Base-by-base conservation (phyloP, 2,113 vertebrate genomes). In the Platysternon megacephalum region DNA sequence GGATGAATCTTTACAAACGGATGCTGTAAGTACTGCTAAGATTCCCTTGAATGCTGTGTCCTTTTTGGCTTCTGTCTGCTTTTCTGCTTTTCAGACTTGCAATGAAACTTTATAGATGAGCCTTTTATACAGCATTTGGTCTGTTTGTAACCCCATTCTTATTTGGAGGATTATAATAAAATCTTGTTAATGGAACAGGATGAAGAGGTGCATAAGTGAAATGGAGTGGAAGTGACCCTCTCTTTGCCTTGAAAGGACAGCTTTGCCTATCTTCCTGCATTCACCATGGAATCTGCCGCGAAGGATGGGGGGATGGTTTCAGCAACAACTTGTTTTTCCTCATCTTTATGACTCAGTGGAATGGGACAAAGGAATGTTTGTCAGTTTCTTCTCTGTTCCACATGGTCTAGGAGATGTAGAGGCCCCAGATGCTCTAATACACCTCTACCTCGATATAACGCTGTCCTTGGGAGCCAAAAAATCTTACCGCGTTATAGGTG, bases 11-110 rank as follows among this genome's bases (percentile, higher is more conserved):
- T 42, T 97, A 55, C 98, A 98, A 91, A 98, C 98, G 44, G 97
- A 98, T 96, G 98, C 98, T 88, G 99, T 99, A 94, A 97, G 98
- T 98, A 81, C 65, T 85, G 29, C 49, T 94, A 17, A 8, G 94
- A 92, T 93, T 74, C 39, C 9, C 8, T 88, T 11, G 5, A 0
- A 0, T 76, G 26, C 42, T 44, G 2, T 52, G 39, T 88, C 17
- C 46, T 26, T 35, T 32, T 58, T 81, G 1, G 35, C 61, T 46
- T 1, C 0, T 76, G 11, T 44, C 5, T 72, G 29, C 24, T 56
- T 82, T 93, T 85, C 82, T 44, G 8, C 84, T 68, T 89, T 82
- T 32, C 51, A 82, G 53, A 3, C 28, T 90, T 89, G 74, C 22
- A 84, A 83, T 49, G 3, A 65, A 61, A 4, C 5, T 35, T 79